Evolutionary conservation across 2,888 invertebrate genomes (phyloP), one percentile per base, ranked within the genome.

Genomic region (Hoplodrina ambigua): DNA sequence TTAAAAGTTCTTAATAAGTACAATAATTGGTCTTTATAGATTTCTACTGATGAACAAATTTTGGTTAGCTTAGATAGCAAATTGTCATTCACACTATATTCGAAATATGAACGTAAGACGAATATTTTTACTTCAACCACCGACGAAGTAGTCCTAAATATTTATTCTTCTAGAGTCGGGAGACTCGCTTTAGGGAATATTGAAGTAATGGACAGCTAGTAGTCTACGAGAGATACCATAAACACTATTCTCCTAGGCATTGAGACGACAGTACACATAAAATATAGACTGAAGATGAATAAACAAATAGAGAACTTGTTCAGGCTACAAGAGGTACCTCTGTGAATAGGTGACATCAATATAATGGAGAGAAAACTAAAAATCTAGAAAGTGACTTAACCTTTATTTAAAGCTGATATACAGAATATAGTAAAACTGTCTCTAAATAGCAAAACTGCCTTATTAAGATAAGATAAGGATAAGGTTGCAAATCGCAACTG

Each of bases 151-250:
- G 33, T 25, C 55, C 73, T 62, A 56, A 57, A 78, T 78, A 49
- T 78, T 78, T 78, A 72, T 57, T 62, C 52, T 78, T 49, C 52
- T 72, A 41, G 30, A 49, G 73, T 44, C 73, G 41, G 0, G 56
- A 72, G 73, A 56, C 46, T 56, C 63, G 49, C 73, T 78, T 74
- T 53, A 44, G 73, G 73, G 73, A 72, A 78, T 78, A 78, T 78
- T 56, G 78, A 73, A 63, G 74, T 78, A 72, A 74, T 74, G 78
- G 73, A 74, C 78, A 72, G 59, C 44, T 10, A 50, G 63, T 58
- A 72, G 46, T 33, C 78, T 62, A 59, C 59, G 44, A 41, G 41
- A 49, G 46, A 63, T 57, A 53, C 53, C 57, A 72, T 74, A 74
- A 74, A 74, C 73, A 74, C 53, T 73, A 58, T 25, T 6, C 74